phyloP scores from a whole-genome alignment of 2,888 invertebrate species.

The Drosophila antonietae region DNA sequence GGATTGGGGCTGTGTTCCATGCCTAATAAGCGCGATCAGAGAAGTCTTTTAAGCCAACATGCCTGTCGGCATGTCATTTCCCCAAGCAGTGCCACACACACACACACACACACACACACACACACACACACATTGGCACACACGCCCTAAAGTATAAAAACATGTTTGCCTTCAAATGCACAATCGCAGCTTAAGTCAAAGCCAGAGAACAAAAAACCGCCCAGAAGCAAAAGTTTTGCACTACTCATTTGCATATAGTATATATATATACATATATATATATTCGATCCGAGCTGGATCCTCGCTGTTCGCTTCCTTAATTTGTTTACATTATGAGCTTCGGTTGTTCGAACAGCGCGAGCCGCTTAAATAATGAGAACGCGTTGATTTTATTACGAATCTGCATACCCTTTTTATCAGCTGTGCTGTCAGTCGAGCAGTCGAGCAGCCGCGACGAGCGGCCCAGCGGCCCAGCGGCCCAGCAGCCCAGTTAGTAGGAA shows the following conservation, averaged over 20 bases:
- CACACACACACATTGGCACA: conserved; percentile 11
- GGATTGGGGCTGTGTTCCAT: conserved; percentile 14
- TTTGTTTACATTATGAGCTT: conserved; percentile 84
- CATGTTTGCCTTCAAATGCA: conserved; percentile 84
- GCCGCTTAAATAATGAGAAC: conserved; percentile 74
- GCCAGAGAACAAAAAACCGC: conserved; percentile 55
- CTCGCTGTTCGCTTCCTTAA: conserved; percentile 63
- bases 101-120: conserved; percentile 8
- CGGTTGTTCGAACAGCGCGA: conserved; percentile 81
- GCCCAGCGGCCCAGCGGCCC: not conserved
- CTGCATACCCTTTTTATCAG: conserved; percentile 18
- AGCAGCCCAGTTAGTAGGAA: conserved; percentile 11
- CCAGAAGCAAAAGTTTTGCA: conserved; percentile 72
- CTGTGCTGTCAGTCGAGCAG: conserved; percentile 14
- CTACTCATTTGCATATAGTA: conserved; percentile 46
- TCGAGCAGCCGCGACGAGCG: not conserved
- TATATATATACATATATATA: conserved; percentile 3
- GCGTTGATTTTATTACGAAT: conserved; percentile 74
- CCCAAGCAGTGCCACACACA: conserved; percentile 30
- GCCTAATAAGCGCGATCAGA: conserved; percentile 83
- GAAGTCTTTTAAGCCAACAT: conserved; percentile 83
- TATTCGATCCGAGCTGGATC: not conserved
- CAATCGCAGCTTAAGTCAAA: conserved; percentile 81
- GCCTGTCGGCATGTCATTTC: conserved; percentile 82
- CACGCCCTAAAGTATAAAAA: conserved; percentile 84